Evolutionary conservation across 2,113 vertebrate species (phyloP).

Genomic region (Nycticryphes semicollaris): DNA sequence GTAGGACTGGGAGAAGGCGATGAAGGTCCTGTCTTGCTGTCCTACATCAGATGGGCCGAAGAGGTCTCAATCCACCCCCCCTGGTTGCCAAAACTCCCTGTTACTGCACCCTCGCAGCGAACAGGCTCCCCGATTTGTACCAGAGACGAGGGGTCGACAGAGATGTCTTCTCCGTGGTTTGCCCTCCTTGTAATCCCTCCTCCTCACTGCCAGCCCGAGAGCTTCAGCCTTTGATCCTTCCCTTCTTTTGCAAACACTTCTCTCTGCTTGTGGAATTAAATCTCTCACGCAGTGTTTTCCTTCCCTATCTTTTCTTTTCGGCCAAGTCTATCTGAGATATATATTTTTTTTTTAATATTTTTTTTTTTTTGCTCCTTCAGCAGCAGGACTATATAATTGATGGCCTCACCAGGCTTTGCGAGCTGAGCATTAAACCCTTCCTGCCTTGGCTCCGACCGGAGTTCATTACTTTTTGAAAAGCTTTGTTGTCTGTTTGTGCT

Average conservation of each 20-base stretch:
- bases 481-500: slow-evolving; percentile 74
- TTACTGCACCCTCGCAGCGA: accelerated
- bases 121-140: neutral
- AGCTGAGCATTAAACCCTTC: slow-evolving; percentile 67
- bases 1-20: neutral
- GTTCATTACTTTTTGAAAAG: slow-evolving; percentile 81
- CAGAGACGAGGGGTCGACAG: neutral
- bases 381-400: slow-evolving; percentile 73
- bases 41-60: neutral
- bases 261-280: slow-evolving; percentile 47
- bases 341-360: neutral
- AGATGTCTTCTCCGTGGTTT: neutral
- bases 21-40: neutral
- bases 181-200: neutral
- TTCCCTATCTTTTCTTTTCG: slow-evolving; percentile 65
- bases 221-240: slow-evolving; percentile 30
- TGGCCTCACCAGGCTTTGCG: slow-evolving; percentile 64
- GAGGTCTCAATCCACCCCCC: neutral
- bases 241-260: slow-evolving; percentile 48
- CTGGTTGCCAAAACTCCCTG: neutral
- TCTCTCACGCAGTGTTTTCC: slow-evolving; percentile 58
- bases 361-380: slow-evolving; percentile 36
- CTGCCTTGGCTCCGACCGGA: slow-evolving; percentile 63
- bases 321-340: slow-evolving; percentile 65
- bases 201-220: neutral